Percentiles rank a stretch among this genome's conserved stretches.
phyloP scores from a whole-genome alignment of 2,888 invertebrate species.

The Leucoma salicis region DNA sequence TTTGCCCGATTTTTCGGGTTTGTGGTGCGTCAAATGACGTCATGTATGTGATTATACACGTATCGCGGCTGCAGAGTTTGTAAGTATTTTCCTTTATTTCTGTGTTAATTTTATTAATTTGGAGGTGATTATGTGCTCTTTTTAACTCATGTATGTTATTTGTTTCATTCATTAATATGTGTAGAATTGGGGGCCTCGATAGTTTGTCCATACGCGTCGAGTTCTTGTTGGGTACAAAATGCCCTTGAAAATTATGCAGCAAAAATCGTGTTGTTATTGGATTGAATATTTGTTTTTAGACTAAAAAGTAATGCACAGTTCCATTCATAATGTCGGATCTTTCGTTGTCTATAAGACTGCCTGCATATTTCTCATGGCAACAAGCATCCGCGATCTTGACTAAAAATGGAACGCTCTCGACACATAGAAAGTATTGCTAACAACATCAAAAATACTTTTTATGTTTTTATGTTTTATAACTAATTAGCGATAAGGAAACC shows the following conservation, averaged over 20 bases:
- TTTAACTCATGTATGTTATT: constrained; percentile 44
- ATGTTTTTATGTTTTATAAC: constrained; percentile 45
- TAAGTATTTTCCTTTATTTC: constrained; percentile 80
- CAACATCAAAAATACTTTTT: constrained; percentile 56
- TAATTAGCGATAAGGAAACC: constrained; percentile 48
- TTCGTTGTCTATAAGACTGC: constrained; percentile 35
- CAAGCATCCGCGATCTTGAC: constrained; percentile 53
- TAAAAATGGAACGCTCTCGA: constrained; percentile 74
- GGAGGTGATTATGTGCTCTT: constrained; percentile 45
- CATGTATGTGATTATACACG: constrained; percentile 82
- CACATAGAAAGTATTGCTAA: constrained; percentile 69
- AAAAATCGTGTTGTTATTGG: constrained; percentile 66
- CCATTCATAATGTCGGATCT: constrained; percentile 46
- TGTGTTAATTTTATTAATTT: constrained; percentile 63
- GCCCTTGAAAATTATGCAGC: constrained; percentile 83
- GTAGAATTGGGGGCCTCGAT: constrained; percentile 43
- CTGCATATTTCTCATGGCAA: constrained; percentile 61
- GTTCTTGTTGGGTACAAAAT: constrained; percentile 49
- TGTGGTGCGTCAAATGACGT: constrained; percentile 82
- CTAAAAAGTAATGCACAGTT: constrained; percentile 50
- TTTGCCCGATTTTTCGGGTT: constrained; percentile 79
- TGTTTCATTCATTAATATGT: constrained; percentile 74
- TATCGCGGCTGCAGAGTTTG: constrained; percentile 78
- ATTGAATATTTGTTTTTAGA: constrained; percentile 47
- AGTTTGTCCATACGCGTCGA: constrained; percentile 49